Conservation (phyloP, 1,140 invertebrate genomes). For the Scaptomyza graminum region DNA sequence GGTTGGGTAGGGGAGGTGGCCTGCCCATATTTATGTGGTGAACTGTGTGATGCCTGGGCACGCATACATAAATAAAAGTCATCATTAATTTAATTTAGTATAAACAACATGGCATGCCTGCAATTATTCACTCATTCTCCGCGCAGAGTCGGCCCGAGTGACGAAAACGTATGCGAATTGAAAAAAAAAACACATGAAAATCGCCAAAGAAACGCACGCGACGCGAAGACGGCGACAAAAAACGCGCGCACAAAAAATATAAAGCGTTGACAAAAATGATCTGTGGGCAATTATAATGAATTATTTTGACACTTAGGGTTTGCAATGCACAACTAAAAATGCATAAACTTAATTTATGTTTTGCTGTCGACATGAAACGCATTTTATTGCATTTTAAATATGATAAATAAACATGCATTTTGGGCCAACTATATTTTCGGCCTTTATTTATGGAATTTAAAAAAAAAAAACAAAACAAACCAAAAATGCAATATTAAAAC, state of each 20-base stretch:
- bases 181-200: constrained; percentile 33
- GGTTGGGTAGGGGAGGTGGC: constrained; percentile 51
- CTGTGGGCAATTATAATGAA: constrained; percentile 83
- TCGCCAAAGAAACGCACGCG: constrained; percentile 66
- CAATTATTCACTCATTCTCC: constrained; percentile 76
- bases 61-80: constrained; percentile 81
- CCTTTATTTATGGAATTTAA: constrained; percentile 33
- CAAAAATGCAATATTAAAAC: constrained; percentile 3
- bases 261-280: constrained; percentile 77
- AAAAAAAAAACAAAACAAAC: background rate
- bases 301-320: constrained; percentile 81
- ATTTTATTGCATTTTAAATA: constrained; percentile 83
- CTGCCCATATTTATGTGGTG: constrained; percentile 66
- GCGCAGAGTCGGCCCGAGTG: constrained; percentile 28
- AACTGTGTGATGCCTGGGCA: constrained; percentile 58
- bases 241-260: constrained; percentile 31
- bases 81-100: constrained; percentile 82
- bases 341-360: constrained; percentile 79
- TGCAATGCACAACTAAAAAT: constrained; percentile 74
- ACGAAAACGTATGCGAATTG: constrained; percentile 49
- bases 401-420: constrained; percentile 77
- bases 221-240: constrained; percentile 35
- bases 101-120: constrained; percentile 76
- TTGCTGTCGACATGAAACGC: constrained; percentile 52
- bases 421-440: constrained; percentile 32